Evolutionary conservation across 1,140 invertebrate species (phyloP).

Genomic region (Hyphantria cunea): DNA sequence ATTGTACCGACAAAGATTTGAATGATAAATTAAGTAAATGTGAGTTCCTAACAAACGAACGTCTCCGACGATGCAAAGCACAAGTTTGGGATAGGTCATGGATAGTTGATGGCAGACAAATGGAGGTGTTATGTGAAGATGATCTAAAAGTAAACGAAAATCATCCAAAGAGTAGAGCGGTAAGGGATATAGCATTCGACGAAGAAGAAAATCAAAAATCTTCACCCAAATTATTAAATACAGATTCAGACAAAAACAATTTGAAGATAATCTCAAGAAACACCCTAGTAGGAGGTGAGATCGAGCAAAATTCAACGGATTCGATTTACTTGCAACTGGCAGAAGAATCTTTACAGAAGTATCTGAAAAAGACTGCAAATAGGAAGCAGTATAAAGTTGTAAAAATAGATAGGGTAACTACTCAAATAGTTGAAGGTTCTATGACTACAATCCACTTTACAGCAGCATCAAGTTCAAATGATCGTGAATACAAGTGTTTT

Average conservation of each 20-base stretch:
- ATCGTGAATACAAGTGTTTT: background rate
- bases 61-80: conserved; percentile 74
- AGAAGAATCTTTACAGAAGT: conserved; percentile 41
- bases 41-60: conserved; percentile 48
- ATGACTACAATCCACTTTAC: conserved; percentile 36
- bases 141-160: background rate
- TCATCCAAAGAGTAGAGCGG: too few relatives aligned
- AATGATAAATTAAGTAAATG: conserved; percentile 40
- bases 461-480: conserved; percentile 1
- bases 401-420: conserved; percentile 32
- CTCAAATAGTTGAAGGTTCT: conserved; percentile 34
- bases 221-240: conserved; percentile 13
- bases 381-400: conserved; percentile 22
- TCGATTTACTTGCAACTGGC: conserved; percentile 35
- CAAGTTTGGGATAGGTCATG: conserved; percentile 84
- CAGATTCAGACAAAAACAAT: too few relatives aligned
- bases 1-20: conserved; percentile 56
- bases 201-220: too few relatives aligned
- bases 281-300: conserved; percentile 13
- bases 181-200: too few relatives aligned
- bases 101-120: conserved; percentile 77
- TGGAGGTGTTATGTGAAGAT: conserved; percentile 74
- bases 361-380: conserved; percentile 13
- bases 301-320: conserved; percentile 31
- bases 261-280: background rate